These are phyloP conservation scores for Anticlea derivata DNA, from an alignment of 2,888 invertebrate species.

Conservation along the genomic window DNA sequence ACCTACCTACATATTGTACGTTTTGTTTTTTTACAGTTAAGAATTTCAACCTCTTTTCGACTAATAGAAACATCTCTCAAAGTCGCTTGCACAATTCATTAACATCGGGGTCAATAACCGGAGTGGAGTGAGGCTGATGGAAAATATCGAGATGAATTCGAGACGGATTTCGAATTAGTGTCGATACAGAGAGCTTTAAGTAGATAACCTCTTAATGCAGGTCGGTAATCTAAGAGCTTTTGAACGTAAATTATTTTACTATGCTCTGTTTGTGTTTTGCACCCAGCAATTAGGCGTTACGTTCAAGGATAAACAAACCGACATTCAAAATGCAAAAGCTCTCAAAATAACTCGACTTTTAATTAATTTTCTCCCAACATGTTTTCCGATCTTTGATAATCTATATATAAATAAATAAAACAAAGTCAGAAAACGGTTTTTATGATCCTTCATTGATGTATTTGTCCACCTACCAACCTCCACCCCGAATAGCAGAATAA, in stretches of 20 bases:
- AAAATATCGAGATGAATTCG: conserved; percentile 59
- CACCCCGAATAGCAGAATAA: too few relatives aligned
- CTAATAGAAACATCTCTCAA: conserved; percentile 65
- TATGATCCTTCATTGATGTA: too few relatives aligned
- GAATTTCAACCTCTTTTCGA: conserved; percentile 23
- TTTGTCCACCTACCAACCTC: too few relatives aligned
- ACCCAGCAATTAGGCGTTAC: background rate
- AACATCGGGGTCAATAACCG: conserved; percentile 75
- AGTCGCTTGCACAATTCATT: conserved; percentile 72
- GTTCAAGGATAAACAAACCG: background rate
- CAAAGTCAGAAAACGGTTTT: too few relatives aligned
- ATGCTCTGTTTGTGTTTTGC: conserved; percentile 29
- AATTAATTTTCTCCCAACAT: background rate
- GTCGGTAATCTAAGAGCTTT: conserved; percentile 48
- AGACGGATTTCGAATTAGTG: conserved; percentile 71
- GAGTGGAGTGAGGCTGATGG: conserved; percentile 46
- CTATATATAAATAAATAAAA: too few relatives aligned
- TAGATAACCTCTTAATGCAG: conserved; percentile 76
- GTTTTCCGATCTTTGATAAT: background rate
- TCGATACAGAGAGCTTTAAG: conserved; percentile 32
- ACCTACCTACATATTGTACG: too few relatives aligned
- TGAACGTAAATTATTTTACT: conserved; percentile 37
- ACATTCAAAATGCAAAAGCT: background rate
- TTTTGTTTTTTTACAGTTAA: conserved; percentile 18
- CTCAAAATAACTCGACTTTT: conserved; percentile 1